Evolutionary conservation across 1,140 invertebrate genomes (phyloP).

Genomic region (Aplysia californica): DNA sequence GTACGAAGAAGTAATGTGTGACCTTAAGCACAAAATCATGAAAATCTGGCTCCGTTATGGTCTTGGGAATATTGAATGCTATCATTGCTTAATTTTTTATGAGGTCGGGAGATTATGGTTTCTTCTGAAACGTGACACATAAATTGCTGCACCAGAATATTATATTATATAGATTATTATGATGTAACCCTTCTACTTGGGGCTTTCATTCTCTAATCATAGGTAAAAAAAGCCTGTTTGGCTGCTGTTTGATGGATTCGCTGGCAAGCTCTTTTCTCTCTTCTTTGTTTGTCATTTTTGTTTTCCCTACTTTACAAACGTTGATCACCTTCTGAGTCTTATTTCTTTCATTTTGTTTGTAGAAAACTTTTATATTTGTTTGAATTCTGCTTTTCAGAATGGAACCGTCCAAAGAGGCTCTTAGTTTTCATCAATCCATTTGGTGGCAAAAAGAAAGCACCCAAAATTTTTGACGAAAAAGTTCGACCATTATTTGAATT

Average conservation of each 20-base stretch:
- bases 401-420: conserved; percentile 75
- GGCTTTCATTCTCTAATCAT: neutral
- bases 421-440: conserved; percentile 88
- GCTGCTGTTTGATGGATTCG: neutral
- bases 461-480: conserved; percentile 80
- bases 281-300: no score
- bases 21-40: no score
- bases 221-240: neutral
- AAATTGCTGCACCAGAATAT: no score
- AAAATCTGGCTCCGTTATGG: no score
- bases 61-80: no score
- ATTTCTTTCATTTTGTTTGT: neutral
- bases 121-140: no score
- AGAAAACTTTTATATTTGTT: neutral
- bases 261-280: neutral
- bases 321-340: neutral
- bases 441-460: conserved; percentile 82
- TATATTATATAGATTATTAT: no score
- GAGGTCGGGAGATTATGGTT: no score
- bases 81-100: no score
- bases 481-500: conserved; percentile 78
- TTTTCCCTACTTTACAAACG: no score
- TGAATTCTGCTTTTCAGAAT: conserved; percentile 39
- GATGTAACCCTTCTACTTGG: no score
- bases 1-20: no score